These are phyloP conservation scores for Cetonia aurata DNA, from an alignment of 2,888 invertebrate genomes.

Conservation along the genomic window DNA sequence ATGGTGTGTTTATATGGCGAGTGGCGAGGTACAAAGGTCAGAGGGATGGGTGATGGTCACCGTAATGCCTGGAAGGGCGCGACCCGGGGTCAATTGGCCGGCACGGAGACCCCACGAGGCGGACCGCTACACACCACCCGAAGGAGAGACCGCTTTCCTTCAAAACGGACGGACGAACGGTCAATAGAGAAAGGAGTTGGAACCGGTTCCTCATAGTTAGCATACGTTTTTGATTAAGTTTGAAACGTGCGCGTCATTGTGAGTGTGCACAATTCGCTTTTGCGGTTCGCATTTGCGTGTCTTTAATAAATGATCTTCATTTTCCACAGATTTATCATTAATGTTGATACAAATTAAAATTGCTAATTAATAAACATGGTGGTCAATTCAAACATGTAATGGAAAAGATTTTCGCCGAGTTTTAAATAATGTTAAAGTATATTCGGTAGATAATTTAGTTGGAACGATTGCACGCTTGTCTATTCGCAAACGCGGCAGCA, in stretches of 20 bases:
- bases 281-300: constrained; percentile 39
- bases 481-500: constrained; percentile 33
- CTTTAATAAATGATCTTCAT: constrained; percentile 32
- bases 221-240: constrained; percentile 58
- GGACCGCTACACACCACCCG: constrained; percentile 31
- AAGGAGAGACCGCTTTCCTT: constrained; percentile 55
- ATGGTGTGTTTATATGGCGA: constrained; percentile 55
- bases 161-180: no score
- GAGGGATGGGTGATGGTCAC: constrained; percentile 66
- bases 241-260: constrained; percentile 52
- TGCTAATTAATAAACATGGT: no score
- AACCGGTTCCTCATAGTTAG: constrained; percentile 46
- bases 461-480: constrained; percentile 35
- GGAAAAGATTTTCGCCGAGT: no score
- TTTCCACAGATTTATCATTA: no score
- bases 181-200: not conserved
- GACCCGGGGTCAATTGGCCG: constrained; percentile 66
- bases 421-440: no score
- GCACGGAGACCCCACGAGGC: constrained; percentile 56
- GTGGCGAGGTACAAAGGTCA: constrained; percentile 67
- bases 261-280: constrained; percentile 33
- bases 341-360: no score
- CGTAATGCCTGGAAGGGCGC: constrained; percentile 64
- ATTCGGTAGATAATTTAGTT: constrained; percentile 28
- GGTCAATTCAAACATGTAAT: no score